These are phyloP conservation scores for Apolygus lucorum DNA, from an alignment of 1,140 invertebrate species.

Conservation along the genomic window DNA sequence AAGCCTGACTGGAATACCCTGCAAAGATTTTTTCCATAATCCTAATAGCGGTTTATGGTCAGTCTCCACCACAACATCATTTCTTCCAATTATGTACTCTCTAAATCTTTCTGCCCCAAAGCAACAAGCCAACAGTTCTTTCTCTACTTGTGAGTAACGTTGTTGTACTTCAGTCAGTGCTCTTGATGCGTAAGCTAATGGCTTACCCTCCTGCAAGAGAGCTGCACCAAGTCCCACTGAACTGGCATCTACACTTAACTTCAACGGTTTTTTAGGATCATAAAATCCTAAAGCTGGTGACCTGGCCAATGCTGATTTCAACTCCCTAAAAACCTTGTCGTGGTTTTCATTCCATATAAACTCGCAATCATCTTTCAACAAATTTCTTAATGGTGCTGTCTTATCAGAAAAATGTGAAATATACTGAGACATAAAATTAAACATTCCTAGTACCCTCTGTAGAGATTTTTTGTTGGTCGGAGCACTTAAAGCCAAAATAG, in stretches of 20 bases:
- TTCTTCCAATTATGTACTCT: slow-evolving; percentile 35
- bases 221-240: slow-evolving; percentile 36
- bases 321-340: neutral
- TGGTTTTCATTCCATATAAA: neutral
- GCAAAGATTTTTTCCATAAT: slow-evolving; percentile 40
- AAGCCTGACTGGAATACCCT: slow-evolving; percentile 37
- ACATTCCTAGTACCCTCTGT: neutral
- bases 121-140: slow-evolving; percentile 32
- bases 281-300: neutral
- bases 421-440: neutral
- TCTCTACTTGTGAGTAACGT: slow-evolving; percentile 38
- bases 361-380: neutral
- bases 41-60: slow-evolving; percentile 36
- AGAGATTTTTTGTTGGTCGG: neutral
- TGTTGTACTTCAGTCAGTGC: slow-evolving; percentile 35
- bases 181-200: slow-evolving; percentile 36
- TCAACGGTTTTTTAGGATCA: neutral
- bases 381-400: neutral
- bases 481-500: neutral
- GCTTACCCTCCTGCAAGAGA: slow-evolving; percentile 34
- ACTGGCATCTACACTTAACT: neutral
- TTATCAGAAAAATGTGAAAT: neutral
- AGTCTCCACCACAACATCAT: slow-evolving; percentile 36
- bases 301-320: neutral
- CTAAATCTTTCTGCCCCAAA: slow-evolving; percentile 34